A percentile compares a stretch with the other conserved stretches of the same genome.
Conservation (phyloP, 2,888 invertebrate species). For the Drosophila hawaiiensis region DNA sequence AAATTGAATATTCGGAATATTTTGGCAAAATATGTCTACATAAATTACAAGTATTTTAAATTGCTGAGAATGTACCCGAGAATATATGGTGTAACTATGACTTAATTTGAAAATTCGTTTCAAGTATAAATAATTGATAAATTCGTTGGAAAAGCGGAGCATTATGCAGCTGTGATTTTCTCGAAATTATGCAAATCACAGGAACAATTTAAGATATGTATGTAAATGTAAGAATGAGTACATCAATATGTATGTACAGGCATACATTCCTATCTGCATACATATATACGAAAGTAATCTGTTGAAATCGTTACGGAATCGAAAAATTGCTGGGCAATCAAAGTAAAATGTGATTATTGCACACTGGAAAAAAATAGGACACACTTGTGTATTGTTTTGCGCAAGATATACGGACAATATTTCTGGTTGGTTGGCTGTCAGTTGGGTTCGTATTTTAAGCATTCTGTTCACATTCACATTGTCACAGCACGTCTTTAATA, state of each 20-base stretch:
- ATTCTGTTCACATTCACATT: conserved; percentile 48
- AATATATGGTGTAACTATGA: not conserved
- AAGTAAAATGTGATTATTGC: conserved; percentile 14
- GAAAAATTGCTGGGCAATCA: conserved; percentile 8
- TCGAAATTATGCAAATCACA: conserved; percentile 1
- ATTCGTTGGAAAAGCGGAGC: not conserved
- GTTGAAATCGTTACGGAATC: conserved; percentile 26
- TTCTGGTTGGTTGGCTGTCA: not conserved
- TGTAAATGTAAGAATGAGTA: not conserved
- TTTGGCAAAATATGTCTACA: not conserved
- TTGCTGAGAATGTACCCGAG: not conserved
- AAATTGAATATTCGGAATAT: not conserved
- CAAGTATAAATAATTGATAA: not conserved
- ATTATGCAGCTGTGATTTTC: not conserved
- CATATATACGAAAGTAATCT: not conserved
- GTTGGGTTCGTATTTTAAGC: conserved; percentile 16
- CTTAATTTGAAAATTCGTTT: not conserved
- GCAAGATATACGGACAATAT: conserved; percentile 1
- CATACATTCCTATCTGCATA: not conserved
- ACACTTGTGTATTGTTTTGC: conserved; percentile 1
- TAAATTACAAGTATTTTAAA: not conserved
- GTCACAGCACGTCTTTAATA: conserved; percentile 76
- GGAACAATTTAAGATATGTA: not conserved
- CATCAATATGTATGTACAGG: not conserved
- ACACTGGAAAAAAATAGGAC: conserved; percentile 12